Evolutionary conservation across 2,797 vertebrate genomes (phyloP).

Genomic region (Pygocentrus nattereri): DNA sequence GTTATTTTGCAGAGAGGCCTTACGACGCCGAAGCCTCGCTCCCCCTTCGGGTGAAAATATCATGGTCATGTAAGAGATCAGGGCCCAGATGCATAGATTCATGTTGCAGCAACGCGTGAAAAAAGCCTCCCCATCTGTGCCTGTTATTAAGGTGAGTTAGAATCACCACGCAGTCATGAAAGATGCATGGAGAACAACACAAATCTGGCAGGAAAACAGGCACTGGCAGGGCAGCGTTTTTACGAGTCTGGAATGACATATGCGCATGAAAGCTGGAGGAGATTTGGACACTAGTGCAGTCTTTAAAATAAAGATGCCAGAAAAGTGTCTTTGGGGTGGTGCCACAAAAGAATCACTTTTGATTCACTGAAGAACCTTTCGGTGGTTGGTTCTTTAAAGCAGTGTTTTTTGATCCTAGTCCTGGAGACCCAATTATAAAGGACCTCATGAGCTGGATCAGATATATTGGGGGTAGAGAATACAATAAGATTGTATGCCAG

Average conservation of each 20-base stretch:
- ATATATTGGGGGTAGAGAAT: no score
- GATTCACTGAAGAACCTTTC: not conserved
- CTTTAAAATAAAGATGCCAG: not conserved
- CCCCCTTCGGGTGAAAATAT: slow-evolving; percentile 67
- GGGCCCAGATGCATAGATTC: slow-evolving; percentile 56
- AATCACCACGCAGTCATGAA: slow-evolving; percentile 73
- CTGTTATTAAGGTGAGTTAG: slow-evolving; percentile 72
- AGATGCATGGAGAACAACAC: slow-evolving; percentile 71
- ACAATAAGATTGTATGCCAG: no score
- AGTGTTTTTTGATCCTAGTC: no score
- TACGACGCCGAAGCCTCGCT: slow-evolving; percentile 29
- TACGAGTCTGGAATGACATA: slow-evolving; percentile 32
- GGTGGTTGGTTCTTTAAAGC: no score
- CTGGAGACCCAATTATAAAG: no score
- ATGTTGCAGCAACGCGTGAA: slow-evolving; percentile 27
- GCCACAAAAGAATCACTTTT: not conserved
- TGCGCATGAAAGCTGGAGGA: not conserved
- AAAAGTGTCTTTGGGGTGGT: not conserved
- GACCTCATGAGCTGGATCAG: no score
- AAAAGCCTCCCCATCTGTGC: slow-evolving; percentile 53
- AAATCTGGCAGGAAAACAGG: slow-evolving; percentile 40
- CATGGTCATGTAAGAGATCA: slow-evolving; percentile 59
- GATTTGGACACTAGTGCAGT: not conserved
- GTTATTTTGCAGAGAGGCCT: slow-evolving; percentile 58
- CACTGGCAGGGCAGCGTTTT: slow-evolving; percentile 25